These are phyloP conservation scores for Colistium nudipinnis DNA, from an alignment of 2,113 vertebrate genomes.

Conservation along the genomic window DNA sequence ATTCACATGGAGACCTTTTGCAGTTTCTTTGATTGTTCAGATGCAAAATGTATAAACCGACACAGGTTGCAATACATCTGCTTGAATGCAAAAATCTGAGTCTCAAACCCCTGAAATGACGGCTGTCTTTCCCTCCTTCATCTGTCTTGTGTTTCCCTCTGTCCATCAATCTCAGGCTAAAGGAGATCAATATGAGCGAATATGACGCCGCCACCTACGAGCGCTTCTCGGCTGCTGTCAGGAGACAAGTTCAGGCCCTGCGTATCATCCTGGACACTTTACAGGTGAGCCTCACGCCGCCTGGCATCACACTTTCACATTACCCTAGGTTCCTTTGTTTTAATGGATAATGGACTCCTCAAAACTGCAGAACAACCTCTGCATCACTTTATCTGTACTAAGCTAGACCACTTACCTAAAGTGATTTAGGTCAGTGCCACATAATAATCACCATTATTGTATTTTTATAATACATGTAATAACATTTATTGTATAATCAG, in stretches of 20 bases:
- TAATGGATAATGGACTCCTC: no score
- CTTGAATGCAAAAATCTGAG: no score
- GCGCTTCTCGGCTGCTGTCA: conserved; percentile 89
- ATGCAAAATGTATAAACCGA: no score
- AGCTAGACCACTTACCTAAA: no score
- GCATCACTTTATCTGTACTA: neutral
- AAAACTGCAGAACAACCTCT: neutral
- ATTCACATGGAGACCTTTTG: no score
- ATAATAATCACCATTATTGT: no score
- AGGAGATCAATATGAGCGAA: conserved; percentile 95
- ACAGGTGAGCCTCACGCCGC: conserved; percentile 83
- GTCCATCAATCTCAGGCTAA: conserved; percentile 80
- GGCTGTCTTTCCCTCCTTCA: neutral
- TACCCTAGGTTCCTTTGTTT: no score
- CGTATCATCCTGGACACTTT: conserved; percentile 93
- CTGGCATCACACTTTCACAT: neutral
- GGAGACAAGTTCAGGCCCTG: conserved; percentile 91
- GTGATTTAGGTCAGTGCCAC: no score
- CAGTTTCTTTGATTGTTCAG: no score
- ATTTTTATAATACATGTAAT: neutral
- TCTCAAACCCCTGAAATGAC: no score
- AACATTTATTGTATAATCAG: neutral
- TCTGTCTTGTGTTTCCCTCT: neutral
- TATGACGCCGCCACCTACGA: conserved; percentile 92
- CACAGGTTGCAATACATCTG: no score